A percentile compares a stretch with the other conserved stretches of the same genome.
Evolutionary conservation across 2,888 invertebrate species (phyloP).

Genomic region (Dicyrtoma fusca): DNA sequence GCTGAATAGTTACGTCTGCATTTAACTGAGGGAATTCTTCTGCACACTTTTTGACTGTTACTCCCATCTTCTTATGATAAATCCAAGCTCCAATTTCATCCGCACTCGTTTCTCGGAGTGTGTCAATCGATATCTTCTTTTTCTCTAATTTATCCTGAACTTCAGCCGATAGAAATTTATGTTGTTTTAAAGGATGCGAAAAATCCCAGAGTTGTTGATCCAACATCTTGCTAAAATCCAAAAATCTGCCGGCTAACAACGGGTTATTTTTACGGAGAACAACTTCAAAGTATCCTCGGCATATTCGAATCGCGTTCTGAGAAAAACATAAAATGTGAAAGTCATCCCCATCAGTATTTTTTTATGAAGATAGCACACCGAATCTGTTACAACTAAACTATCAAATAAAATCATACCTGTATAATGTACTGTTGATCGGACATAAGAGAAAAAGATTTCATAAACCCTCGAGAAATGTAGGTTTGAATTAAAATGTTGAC

Average conservation of each 20-base stretch:
- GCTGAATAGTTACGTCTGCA: constrained; percentile 83
- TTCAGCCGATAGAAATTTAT: constrained; percentile 74
- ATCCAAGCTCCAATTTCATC: constrained; percentile 75
- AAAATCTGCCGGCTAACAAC: constrained; percentile 79
- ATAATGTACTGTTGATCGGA: constrained; percentile 88
- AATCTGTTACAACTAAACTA: too few species aligned
- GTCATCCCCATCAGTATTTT: too few species aligned
- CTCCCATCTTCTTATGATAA: constrained; percentile 72
- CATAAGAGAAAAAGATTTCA: constrained; percentile 81
- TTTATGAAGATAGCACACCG: too few species aligned
- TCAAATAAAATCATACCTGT: constrained; percentile 66
- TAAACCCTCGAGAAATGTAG: constrained; percentile 77
- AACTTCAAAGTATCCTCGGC: constrained; percentile 92
- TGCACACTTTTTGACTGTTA: constrained; percentile 78
- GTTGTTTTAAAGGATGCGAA: constrained; percentile 84
- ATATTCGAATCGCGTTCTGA: constrained; percentile 87
- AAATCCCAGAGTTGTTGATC: constrained; percentile 90
- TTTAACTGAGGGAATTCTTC: constrained; percentile 82
- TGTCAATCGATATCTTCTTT: constrained; percentile 73
- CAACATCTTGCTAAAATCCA: constrained; percentile 88
- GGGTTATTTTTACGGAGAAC: constrained; percentile 88
- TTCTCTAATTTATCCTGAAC: constrained; percentile 78
- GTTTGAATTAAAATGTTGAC: constrained; percentile 93
- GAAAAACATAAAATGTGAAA: constrained; percentile 17
- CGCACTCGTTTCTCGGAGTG: constrained; percentile 80